phyloP scores from a whole-genome alignment of 2,797 vertebrate genomes.

The Sphenodon punctatus region DNA sequence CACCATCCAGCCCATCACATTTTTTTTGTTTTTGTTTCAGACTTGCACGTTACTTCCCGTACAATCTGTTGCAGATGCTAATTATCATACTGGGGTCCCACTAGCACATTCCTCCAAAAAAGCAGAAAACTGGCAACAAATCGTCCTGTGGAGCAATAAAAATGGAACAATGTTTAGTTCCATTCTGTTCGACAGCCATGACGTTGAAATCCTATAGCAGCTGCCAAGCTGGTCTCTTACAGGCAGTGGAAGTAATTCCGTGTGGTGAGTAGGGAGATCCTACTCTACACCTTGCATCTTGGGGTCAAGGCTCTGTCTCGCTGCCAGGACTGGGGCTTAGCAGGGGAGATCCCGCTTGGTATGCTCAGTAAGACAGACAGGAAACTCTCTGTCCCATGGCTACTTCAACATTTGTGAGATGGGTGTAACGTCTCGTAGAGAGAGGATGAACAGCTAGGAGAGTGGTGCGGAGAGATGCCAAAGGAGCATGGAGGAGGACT shows the following conservation, averaged over 20 bases:
- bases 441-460: background rate
- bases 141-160: background rate
- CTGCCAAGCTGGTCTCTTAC: background rate
- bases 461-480: background rate
- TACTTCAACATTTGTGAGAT: background rate
- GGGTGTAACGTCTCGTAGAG: background rate
- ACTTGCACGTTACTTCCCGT: background rate
- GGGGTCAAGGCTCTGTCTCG: too few species aligned
- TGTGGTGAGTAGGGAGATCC: background rate
- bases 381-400: too few species aligned
- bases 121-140: background rate
- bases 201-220: background rate
- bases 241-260: background rate
- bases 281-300: background rate
- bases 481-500: background rate
- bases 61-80: background rate
- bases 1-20: background rate
- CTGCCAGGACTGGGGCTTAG: too few species aligned
- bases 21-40: background rate
- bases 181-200: fast-evolving
- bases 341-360: too few species aligned
- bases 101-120: background rate
- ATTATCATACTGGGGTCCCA: background rate
- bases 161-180: background rate
- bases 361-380: too few species aligned